Evolutionary conservation across 2,888 invertebrate species (phyloP), one percentile per base, ranked within the genome.

Genomic region (Dolichopus griseipennis): DNA sequence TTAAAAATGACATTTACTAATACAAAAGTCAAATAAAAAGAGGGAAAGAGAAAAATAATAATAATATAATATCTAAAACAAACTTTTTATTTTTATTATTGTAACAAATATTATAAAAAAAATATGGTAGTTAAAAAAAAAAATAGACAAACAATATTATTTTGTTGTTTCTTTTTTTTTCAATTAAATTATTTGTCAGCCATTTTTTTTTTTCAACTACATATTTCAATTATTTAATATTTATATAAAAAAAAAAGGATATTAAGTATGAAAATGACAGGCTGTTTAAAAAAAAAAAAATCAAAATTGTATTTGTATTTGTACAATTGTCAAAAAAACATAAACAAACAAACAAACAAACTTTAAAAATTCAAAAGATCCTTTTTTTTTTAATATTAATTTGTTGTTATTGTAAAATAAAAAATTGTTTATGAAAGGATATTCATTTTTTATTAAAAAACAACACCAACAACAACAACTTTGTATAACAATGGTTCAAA

Each of bases 261-360:
- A 52, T 52, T 52, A n/a, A 18, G 52, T 52, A 52, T 52, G 52
- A 52, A 52, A 52, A n/a, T 52, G 52, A 52, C 52, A 52, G 52
- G 52, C 52, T 18, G n/a, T 18, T 52, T 15, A 52, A 6, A 52
- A n/a, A n/a, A n/a, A n/a, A n/a, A n/a, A n/a, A n/a, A n/a, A n/a
- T n/a, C n/a, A n/a, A n/a, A 52, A 27, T 27, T 27, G 27, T 27
- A 27, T 27, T 27, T 52, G 52, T 52, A 18, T 52, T 52, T 52
- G 52, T 52, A 52, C 52, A 52, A 18, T 52, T 52, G 52, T 18
- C 27, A 52, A 52, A 18, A n/a, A 52, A n/a, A 52, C n/a, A n/a
- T 18, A 52, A 52, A 52, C 4, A 52, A 15, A 52, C 2, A 18
- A 52, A 52, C 6, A 52, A 52, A 52, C 9, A 52, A 12, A 18